Conservation (phyloP, 2,888 invertebrate species). For the Pseudeuparius sepicola region DNA sequence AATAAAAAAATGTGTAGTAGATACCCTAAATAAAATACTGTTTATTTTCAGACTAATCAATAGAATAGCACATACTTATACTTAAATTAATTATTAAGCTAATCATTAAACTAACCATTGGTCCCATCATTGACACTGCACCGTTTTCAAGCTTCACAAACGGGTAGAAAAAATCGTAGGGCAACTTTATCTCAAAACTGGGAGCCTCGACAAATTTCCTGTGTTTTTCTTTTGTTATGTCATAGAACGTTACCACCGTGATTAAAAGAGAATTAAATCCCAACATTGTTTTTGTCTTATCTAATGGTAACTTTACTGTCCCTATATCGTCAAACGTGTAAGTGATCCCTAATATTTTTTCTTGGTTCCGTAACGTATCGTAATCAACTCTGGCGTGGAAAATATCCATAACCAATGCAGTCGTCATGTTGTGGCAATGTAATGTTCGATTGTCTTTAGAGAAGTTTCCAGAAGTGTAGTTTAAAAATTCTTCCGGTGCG, state of each 20-base stretch:
- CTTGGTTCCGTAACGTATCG: conserved; percentile 30
- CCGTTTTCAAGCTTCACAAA: conserved; percentile 36
- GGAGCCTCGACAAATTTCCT: conserved; percentile 45
- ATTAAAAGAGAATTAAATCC: conserved; percentile 25
- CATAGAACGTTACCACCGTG: conserved; percentile 35
- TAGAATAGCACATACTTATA: no score
- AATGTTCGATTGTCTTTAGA: conserved; percentile 31
- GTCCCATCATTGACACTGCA: no score
- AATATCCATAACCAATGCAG: conserved; percentile 35
- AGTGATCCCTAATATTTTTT: conserved; percentile 33
- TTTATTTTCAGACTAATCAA: no score
- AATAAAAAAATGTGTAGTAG: no score
- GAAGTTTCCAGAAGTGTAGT: conserved; percentile 29
- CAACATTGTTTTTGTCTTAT: conserved; percentile 18
- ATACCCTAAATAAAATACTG: no score
- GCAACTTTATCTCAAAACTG: conserved; percentile 45
- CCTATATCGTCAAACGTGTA: conserved; percentile 24
- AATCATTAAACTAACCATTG: no score
- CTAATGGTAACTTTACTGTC: conserved; percentile 21
- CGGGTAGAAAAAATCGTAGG: conserved; percentile 56
- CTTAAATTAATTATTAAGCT: no score
- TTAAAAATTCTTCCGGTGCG: conserved; percentile 31
- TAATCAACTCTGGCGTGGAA: conserved; percentile 40
- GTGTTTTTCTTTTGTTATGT: conserved; percentile 41
- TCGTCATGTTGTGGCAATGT: conserved; percentile 35